Conservation (phyloP, 1,140 invertebrate species). For the Drosophila nigrodunni region DNA sequence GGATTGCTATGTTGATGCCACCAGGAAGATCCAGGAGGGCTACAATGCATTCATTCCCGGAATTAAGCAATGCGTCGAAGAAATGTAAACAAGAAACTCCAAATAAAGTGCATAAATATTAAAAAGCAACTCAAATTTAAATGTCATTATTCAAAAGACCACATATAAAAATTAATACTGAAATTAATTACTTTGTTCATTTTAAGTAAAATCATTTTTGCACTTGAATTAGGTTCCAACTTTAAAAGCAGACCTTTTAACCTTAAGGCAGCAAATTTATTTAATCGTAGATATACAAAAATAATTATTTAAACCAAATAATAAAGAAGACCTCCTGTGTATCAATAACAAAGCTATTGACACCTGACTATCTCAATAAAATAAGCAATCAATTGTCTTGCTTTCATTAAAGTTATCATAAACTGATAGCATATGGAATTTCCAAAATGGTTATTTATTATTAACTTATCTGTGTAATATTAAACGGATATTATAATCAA, state of each 20-base stretch:
- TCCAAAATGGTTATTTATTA: not conserved
- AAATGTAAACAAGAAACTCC: slow-evolving; percentile 16
- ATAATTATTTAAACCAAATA: too few relatives aligned
- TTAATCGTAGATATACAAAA: too few relatives aligned
- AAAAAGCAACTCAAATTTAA: not conserved
- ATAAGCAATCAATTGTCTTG: not conserved
- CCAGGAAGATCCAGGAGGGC: slow-evolving; percentile 27
- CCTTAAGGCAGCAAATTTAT: too few relatives aligned
- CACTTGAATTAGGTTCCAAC: too few relatives aligned
- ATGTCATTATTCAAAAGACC: too few relatives aligned
- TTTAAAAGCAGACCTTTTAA: too few relatives aligned
- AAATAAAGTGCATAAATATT: not conserved
- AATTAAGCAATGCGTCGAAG: slow-evolving; percentile 38
- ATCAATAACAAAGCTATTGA: too few relatives aligned
- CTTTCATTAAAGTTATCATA: not conserved
- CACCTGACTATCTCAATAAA: not conserved
- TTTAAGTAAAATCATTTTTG: too few relatives aligned
- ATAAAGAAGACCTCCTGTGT: too few relatives aligned
- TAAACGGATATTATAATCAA: not conserved
- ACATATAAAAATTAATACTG: too few relatives aligned
- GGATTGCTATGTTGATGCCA: slow-evolving; percentile 49
- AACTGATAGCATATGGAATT: not conserved
- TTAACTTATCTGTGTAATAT: not conserved
- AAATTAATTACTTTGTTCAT: too few relatives aligned
- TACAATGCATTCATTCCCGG: slow-evolving; percentile 51